phyloP scores from a whole-genome alignment of 2,888 invertebrate genomes.

The Leucophora obtusa region DNA sequence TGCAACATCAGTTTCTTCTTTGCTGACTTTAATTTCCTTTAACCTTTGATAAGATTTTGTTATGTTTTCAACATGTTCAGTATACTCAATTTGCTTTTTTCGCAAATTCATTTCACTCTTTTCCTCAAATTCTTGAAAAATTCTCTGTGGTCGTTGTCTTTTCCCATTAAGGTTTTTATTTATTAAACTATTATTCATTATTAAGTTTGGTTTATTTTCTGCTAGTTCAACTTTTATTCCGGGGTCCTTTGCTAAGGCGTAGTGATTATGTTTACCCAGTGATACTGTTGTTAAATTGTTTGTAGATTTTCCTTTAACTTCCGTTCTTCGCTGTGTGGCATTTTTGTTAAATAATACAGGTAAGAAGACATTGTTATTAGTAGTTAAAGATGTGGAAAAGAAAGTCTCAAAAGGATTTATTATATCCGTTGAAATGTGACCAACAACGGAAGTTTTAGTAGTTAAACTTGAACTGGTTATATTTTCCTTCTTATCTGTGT shows the following conservation, averaged over 20 bases:
- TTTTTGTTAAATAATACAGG: neutral
- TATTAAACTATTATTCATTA: slow-evolving; percentile 45
- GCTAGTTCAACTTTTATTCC: neutral
- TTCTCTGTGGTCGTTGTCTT: neutral
- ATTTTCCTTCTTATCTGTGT: neutral
- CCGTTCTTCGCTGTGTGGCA: neutral
- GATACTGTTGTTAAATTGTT: neutral
- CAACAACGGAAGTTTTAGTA: neutral
- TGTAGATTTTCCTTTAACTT: neutral
- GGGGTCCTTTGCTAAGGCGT: neutral
- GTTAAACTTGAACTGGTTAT: neutral
- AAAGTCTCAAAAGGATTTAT: slow-evolving; percentile 6
- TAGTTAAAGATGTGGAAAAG: neutral
- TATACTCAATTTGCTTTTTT: slow-evolving; percentile 10
- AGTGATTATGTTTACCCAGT: neutral
- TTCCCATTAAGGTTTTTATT: slow-evolving; percentile 12
- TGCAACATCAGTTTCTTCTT: neutral
- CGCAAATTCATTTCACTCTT: too few species aligned
- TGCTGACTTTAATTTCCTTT: neutral
- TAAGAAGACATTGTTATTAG: neutral
- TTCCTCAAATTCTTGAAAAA: neutral
- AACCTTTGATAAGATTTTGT: neutral
- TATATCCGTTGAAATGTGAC: neutral
- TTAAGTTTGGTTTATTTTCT: neutral
- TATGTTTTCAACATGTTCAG: too few species aligned